Conservation (phyloP, 2,797 vertebrate species). For the Argya squamiceps region DNA sequence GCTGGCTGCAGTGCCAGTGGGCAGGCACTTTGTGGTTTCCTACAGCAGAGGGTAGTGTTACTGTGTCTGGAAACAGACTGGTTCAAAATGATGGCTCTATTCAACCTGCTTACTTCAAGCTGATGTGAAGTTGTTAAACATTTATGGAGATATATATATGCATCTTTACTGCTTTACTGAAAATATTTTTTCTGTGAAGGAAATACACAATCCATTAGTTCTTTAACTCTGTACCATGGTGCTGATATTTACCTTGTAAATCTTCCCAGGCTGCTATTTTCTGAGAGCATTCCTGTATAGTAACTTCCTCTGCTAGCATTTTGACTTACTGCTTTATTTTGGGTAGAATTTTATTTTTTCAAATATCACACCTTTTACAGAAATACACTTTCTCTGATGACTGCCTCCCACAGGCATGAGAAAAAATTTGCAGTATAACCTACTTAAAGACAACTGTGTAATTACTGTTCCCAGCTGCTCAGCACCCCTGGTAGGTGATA, state of each 20-base stretch:
- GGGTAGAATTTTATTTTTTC: background rate
- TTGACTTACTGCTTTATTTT: background rate
- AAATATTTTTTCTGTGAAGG: background rate
- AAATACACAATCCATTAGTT: background rate
- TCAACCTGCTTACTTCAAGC: background rate
- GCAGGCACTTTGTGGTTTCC: background rate
- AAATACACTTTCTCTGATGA: background rate
- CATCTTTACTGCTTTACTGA: background rate
- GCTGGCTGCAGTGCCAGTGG: fast-evolving
- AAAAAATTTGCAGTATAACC: background rate
- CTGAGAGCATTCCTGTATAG: background rate
- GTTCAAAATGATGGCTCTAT: background rate
- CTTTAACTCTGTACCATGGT: background rate
- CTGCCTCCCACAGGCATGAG: background rate
- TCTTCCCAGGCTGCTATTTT: background rate
- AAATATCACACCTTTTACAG: background rate
- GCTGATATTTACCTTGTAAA: background rate
- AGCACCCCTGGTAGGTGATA: background rate
- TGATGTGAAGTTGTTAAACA: background rate
- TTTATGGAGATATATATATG: background rate
- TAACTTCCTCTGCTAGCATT: background rate
- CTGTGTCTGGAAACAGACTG: background rate
- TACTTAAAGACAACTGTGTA: background rate
- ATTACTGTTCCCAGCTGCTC: background rate
- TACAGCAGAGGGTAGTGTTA: background rate